phyloP scores from a whole-genome alignment of 2,888 invertebrate genomes.

The Aleiodes testaceus region DNA sequence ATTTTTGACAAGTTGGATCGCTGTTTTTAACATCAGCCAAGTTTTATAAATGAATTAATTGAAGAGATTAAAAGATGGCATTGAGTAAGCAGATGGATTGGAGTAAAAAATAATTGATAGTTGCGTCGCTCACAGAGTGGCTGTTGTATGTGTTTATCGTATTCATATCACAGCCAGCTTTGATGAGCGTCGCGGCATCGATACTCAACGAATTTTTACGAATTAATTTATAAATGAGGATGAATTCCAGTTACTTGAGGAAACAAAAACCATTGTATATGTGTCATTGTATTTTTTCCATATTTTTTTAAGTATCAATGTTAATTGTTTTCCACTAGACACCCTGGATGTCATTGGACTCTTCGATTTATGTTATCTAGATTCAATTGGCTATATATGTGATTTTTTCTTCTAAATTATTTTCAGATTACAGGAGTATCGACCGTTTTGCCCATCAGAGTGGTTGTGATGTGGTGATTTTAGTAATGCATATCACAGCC shows the following conservation, averaged over 20 bases:
- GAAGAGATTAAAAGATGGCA: constrained; percentile 24
- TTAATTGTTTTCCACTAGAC: constrained; percentile 12
- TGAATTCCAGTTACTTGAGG: neutral
- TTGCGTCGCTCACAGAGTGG: constrained; percentile 90
- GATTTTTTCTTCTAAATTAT: neutral
- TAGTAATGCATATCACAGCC: constrained; percentile 94
- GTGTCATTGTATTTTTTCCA: neutral
- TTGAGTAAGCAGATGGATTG: neutral
- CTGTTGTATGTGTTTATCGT: constrained; percentile 83
- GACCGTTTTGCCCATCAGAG: constrained; percentile 83
- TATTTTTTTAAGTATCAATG: neutral
- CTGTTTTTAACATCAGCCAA: constrained; percentile 70
- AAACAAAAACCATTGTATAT: neutral
- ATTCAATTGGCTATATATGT: neutral
- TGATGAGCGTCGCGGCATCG: constrained; percentile 87
- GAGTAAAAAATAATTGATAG: constrained; percentile 53
- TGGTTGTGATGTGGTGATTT: constrained; percentile 87
- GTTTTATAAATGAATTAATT: constrained; percentile 35
- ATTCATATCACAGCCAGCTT: constrained; percentile 98
- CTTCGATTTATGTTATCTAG: neutral
- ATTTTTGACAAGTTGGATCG: constrained; percentile 94
- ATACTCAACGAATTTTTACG: constrained; percentile 28
- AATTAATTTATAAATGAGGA: neutral
- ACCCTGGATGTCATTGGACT: constrained; percentile 28
- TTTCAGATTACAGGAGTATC: constrained; percentile 46